A percentile compares a stretch with the other conserved stretches of the same genome.
Evolutionary conservation across 2,888 invertebrate species (phyloP).

Genomic region (Tetanocera ferruginea): DNA sequence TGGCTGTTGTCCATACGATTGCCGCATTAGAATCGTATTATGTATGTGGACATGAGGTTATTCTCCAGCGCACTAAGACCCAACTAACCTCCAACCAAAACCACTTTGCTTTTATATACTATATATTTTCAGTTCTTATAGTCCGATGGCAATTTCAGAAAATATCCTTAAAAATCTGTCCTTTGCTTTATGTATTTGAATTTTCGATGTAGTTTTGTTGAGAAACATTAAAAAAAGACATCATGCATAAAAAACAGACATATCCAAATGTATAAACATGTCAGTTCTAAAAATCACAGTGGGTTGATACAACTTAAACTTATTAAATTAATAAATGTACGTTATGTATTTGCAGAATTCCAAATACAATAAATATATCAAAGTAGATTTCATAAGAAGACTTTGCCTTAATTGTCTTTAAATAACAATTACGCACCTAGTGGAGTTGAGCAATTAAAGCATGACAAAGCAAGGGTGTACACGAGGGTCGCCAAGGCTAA

Average conservation of each 20-base stretch:
- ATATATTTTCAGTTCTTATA: neutral
- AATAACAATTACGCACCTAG: too few relatives aligned
- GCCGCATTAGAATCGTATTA: constrained; percentile 34
- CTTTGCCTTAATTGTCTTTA: too few relatives aligned
- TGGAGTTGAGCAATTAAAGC: too few relatives aligned
- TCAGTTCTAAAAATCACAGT: neutral
- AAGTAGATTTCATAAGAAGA: too few relatives aligned
- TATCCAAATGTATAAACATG: neutral
- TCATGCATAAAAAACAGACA: constrained; percentile 6
- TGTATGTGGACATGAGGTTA: constrained; percentile 16
- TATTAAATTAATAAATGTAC: too few relatives aligned
- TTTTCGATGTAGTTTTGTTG: constrained; percentile 23
- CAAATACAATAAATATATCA: too few relatives aligned
- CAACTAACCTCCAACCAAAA: neutral
- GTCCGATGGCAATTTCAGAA: constrained; percentile 22
- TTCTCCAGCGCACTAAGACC: neutral
- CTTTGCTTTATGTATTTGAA: constrained; percentile 11
- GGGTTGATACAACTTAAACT: neutral
- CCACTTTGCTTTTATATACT: neutral
- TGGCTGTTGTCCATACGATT: constrained; percentile 32
- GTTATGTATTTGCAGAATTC: too few relatives aligned
- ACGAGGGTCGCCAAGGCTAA: too few relatives aligned
- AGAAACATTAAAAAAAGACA: neutral
- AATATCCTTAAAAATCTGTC: constrained; percentile 32
- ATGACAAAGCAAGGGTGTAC: too few relatives aligned